Evolutionary conservation across 2,113 vertebrate species (phyloP).

Genomic region (Tricholaema leucomelas): DNA sequence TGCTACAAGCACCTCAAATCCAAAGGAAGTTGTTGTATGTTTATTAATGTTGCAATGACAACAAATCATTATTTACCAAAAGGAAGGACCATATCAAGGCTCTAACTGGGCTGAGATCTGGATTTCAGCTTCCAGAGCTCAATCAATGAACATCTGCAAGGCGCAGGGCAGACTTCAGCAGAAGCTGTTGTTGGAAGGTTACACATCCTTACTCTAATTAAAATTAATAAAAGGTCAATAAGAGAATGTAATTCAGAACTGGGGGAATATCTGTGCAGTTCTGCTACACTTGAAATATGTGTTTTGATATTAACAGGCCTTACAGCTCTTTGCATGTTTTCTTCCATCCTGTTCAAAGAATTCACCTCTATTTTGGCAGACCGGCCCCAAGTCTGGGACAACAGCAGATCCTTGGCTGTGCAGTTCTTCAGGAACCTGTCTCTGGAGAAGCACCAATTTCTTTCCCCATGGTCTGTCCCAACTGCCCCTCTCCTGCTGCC

Average conservation of each 20-base stretch:
- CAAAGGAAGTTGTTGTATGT: background rate
- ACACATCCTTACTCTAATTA: background rate
- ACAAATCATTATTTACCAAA: background rate
- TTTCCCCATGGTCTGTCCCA: background rate
- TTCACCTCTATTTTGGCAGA: background rate
- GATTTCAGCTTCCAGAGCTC: background rate
- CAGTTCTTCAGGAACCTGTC: background rate
- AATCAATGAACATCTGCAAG: background rate
- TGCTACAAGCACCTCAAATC: background rate
- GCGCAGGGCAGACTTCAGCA: accelerated
- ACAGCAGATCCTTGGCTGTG: background rate
- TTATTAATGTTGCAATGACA: background rate
- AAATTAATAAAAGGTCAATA: background rate
- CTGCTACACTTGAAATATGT: background rate
- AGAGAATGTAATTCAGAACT: background rate
- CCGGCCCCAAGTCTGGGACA: background rate
- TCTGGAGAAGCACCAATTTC: background rate
- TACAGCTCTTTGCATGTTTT: conserved; percentile 7
- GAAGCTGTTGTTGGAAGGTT: background rate
- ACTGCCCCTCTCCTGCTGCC: background rate
- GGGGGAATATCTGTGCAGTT: background rate
- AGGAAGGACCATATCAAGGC: background rate
- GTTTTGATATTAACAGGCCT: background rate
- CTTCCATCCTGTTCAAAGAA: background rate
- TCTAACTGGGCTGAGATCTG: background rate